Base-by-base conservation (phyloP, 2,113 vertebrate species). In the Otolemur garnettii region DNA sequence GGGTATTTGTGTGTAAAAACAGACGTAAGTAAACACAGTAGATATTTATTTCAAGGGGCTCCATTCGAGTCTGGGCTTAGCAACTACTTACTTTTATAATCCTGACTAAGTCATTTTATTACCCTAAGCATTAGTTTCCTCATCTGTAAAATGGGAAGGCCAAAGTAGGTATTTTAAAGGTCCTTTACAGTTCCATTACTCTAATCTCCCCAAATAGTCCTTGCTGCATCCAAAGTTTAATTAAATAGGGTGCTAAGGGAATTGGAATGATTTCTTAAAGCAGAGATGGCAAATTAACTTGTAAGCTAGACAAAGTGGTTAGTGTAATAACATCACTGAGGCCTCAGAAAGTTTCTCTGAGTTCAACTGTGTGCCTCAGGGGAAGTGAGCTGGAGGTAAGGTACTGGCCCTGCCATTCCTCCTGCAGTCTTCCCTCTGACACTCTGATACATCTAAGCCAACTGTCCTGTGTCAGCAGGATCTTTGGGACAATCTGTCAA, bases 211-310 rank as follows among this genome's bases (percentile, higher is more conserved):
- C 14, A 71, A 95, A 88, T 53, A 87, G 80, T 86, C 64, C 42
- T 81, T 35, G 28, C 28, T 30, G 17, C 8, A 78, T 18, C 50
- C 55, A 17, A 71, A 75, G 35, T 80, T 87, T 85, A 82, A 95
- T 28, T 71, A 83, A 93, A 85, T 21, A 74, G 21, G 80, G 93
- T 57, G 30, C 59, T 91, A 81, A 94, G n/a, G 22, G 50, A 78
- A 78, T 50, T 69, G 14, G n/a, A 35, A 45, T 24, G 88, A 68
- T 33, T 75, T 93, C 45, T 82, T 90, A 53, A 86, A 90, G 71
- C 55, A 94, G 71, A 59, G 18, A 50, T 17, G n/a, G 77, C n/a
- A 87, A 72, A 84, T 45, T 17, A 80, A 26, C 21, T 26, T 68
- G 13, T 62, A 59, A 55, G n/a, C 28, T 79, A 64, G 42, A 90